These are phyloP conservation scores for Turritopsis rubra DNA, from an alignment of 30 jellyfish, hydroid and myxozoan genomes.

Conservation along the genomic window DNA sequence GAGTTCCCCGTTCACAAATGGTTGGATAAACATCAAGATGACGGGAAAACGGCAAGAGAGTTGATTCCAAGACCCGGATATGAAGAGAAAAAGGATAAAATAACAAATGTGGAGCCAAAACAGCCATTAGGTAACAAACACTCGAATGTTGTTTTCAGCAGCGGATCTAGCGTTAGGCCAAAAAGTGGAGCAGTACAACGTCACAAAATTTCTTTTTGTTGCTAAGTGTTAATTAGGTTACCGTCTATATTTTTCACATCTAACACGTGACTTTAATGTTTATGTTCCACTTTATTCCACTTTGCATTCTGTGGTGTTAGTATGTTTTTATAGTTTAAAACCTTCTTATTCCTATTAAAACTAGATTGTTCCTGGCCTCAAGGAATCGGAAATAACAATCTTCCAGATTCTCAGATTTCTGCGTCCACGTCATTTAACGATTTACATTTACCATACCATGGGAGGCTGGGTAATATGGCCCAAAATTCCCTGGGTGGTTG, in stretches of 20 bases:
- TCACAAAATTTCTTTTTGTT: too few species aligned
- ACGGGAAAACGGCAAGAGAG: constrained; percentile 76
- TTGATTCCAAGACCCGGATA: constrained; percentile 56
- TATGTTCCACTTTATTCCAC: too few species aligned
- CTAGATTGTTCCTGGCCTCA: constrained; percentile 94
- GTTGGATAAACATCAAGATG: constrained; percentile 81
- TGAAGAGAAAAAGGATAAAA: constrained; percentile 15
- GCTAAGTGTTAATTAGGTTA: too few species aligned
- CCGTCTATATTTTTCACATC: too few species aligned
- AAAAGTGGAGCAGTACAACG: too few species aligned
- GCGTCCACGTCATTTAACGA: constrained; percentile 99
- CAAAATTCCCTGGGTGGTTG: constrained; percentile 94
- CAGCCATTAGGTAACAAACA: constrained; percentile 79
- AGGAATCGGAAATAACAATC: constrained; percentile 71
- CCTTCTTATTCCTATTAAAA: too few species aligned
- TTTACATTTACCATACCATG: constrained; percentile 95
- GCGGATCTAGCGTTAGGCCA: too few species aligned
- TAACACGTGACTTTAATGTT: too few species aligned
- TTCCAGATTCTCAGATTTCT: constrained; percentile 80
- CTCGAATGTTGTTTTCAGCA: not conserved
- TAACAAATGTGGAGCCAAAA: constrained; percentile 52
- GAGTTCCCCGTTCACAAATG: constrained; percentile 91
- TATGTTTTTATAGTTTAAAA: not conserved
- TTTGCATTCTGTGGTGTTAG: not conserved
- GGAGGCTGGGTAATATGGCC: constrained; percentile 72